Conservation (phyloP, 2,113 vertebrate genomes). For the Tylochromis polylepis region DNA sequence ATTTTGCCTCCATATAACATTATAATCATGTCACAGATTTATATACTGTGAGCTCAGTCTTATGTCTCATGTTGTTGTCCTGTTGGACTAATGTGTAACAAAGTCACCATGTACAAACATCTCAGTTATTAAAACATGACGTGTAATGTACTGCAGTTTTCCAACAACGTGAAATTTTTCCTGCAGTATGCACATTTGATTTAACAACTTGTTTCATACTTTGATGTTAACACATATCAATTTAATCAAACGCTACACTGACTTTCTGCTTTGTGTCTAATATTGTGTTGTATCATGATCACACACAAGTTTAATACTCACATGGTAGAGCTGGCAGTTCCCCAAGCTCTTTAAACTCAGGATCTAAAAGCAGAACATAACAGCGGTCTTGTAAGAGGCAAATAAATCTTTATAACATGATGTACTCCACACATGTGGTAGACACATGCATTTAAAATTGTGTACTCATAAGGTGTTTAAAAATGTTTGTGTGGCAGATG, state of each 20-base stretch:
- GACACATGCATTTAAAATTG: not conserved
- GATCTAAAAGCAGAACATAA: constrained; percentile 80
- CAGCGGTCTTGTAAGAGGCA: not conserved
- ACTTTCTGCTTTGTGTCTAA: not conserved
- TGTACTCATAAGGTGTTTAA: not conserved
- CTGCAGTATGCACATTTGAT: not conserved
- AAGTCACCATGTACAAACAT: not conserved
- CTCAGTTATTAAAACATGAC: not conserved
- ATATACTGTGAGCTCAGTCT: not conserved
- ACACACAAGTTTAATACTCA: constrained; percentile 68
- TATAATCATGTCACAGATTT: not conserved
- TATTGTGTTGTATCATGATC: not conserved
- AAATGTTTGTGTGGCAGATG: not conserved
- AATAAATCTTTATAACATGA: not conserved
- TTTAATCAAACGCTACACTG: not conserved
- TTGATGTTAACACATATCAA: not conserved
- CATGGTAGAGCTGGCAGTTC: constrained; percentile 86
- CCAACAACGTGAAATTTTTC: not conserved
- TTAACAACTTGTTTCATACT: not conserved
- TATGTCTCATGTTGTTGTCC: not conserved
- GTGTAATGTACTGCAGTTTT: not conserved
- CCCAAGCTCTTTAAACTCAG: constrained; percentile 88
- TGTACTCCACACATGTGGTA: not conserved
- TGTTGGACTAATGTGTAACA: not conserved
- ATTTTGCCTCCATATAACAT: not conserved